Evolutionary conservation across 2,113 vertebrate species (phyloP).

Genomic region (Micronycteris hirsuta): DNA sequence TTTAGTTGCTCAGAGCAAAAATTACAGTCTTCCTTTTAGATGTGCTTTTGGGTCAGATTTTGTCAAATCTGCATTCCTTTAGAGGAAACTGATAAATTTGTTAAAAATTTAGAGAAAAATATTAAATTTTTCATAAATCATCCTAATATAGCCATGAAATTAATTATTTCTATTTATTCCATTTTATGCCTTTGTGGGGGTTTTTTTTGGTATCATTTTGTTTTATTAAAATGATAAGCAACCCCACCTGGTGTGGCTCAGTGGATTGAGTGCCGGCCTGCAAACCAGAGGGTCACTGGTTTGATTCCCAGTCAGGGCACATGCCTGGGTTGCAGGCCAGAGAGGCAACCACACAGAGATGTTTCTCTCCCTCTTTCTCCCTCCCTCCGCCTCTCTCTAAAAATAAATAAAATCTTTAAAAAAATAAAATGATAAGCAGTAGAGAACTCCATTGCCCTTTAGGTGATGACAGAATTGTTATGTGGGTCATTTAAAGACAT

Average conservation of each 20-base stretch:
- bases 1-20: slow-evolving; percentile 23
- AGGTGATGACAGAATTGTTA: background rate
- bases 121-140: slow-evolving; percentile 7
- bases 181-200: background rate
- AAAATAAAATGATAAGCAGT: background rate
- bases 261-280: no score
- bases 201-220: background rate
- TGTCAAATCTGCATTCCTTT: background rate
- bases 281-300: no score
- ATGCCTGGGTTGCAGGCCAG: no score
- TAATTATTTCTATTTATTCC: slow-evolving; percentile 22
- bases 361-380: no score
- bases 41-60: background rate
- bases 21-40: slow-evolving; percentile 11
- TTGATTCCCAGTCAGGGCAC: no score
- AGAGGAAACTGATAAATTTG: background rate
- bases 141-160: background rate
- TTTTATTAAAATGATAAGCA: background rate
- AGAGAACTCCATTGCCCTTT: background rate
- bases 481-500: slow-evolving; percentile 11
- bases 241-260: no score
- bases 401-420: no score
- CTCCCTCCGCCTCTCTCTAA: no score
- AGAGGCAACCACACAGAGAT: no score
- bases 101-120: background rate